phyloP scores from a whole-genome alignment of 2,797 vertebrate species.

The Sphenodon punctatus region DNA sequence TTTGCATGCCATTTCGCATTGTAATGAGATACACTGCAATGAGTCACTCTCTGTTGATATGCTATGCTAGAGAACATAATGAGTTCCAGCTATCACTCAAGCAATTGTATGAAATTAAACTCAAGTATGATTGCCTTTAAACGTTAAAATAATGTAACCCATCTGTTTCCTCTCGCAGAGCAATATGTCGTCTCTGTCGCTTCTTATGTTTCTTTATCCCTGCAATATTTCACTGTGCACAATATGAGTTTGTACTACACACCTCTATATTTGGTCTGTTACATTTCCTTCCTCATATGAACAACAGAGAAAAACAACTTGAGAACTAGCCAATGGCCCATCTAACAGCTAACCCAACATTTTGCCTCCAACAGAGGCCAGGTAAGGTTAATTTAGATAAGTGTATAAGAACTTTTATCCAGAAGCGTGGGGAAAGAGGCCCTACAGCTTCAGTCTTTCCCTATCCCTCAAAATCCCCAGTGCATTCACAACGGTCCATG shows the following conservation, averaged over 20 bases:
- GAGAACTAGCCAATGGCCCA: no score
- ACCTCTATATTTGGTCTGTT: not conserved
- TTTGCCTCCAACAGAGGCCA: no score
- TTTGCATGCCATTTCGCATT: conserved; percentile 35
- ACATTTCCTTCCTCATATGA: not conserved
- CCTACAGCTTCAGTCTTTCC: no score
- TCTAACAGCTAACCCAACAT: no score
- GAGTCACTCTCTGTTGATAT: conserved; percentile 31
- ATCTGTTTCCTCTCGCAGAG: conserved; percentile 8
- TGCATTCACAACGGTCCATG: no score
- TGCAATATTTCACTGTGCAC: not conserved
- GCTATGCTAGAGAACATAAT: conserved; percentile 31
- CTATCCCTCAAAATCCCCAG: no score
- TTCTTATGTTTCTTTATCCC: conserved; percentile 1
- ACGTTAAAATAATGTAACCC: conserved; percentile 16
- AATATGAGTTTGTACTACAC: not conserved
- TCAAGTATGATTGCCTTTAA: conserved; percentile 24
- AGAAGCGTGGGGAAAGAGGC: no score
- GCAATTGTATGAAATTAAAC: conserved; percentile 43
- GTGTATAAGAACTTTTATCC: no score
- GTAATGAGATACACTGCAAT: not conserved
- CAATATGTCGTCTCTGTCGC: not conserved
- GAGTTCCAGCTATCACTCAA: conserved; percentile 45
- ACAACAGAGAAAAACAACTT: no score
- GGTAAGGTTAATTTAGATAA: no score